Conservation (phyloP, 2,888 invertebrate species). For the Meiosimyza platycephala region DNA sequence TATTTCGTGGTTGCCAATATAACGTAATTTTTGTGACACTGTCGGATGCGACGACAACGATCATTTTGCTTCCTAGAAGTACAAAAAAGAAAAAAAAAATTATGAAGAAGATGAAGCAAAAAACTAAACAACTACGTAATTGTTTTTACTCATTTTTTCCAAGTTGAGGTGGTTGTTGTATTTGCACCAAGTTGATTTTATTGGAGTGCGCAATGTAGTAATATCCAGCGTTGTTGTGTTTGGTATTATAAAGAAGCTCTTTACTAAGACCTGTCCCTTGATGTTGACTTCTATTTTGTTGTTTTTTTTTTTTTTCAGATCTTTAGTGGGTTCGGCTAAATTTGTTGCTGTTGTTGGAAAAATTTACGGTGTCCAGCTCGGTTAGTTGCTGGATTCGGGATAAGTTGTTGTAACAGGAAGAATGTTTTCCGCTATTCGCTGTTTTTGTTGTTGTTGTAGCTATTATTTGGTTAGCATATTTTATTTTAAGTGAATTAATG, state of each 20-base stretch:
- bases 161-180: conserved; percentile 27
- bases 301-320: conserved; percentile 16
- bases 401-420: conserved; percentile 48
- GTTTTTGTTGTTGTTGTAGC: conserved; percentile 18
- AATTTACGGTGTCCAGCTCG: conserved; percentile 21
- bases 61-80: conserved; percentile 61
- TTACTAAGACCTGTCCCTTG: conserved; percentile 5
- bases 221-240: conserved; percentile 1
- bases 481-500: conserved; percentile 44
- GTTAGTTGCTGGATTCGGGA: conserved; percentile 41
- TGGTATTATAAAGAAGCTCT: conserved; percentile 32
- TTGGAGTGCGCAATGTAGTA: conserved; percentile 18
- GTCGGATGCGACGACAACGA: conserved; percentile 34
- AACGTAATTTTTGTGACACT: no score
- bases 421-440: conserved; percentile 46
- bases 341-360: conserved; percentile 16
- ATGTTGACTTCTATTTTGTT: not conserved
- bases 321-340: not conserved
- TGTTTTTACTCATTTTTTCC: conserved; percentile 45
- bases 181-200: conserved; percentile 36
- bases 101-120: conserved; percentile 19
- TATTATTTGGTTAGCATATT: conserved; percentile 39
- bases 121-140: conserved; percentile 50
- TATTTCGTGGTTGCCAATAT: no score
- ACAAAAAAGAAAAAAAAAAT: conserved; percentile 30